phyloP scores from a whole-genome alignment of 2,888 invertebrate species.

The Leptinotarsa juncta region DNA sequence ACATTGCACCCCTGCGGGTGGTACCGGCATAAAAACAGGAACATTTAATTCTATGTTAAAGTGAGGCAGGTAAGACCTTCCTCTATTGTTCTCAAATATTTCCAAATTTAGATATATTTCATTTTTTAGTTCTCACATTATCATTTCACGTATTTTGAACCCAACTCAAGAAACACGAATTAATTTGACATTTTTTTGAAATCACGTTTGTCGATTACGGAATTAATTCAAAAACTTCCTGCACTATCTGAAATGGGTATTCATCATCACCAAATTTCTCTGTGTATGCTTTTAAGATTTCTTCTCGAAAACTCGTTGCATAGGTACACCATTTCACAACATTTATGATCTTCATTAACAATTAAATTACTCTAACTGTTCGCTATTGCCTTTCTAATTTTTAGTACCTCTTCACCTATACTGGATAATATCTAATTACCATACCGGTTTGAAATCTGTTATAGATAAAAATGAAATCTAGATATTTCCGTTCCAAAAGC shows the following conservation, averaged over 20 bases:
- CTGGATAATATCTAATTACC: conserved; percentile 23
- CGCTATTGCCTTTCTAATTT: conserved; percentile 47
- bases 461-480: conserved; percentile 25
- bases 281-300: not conserved
- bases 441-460: conserved; percentile 29
- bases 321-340: conserved; percentile 13
- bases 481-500: conserved; percentile 26
- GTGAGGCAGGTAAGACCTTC: conserved; percentile 47
- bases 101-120: conserved; percentile 32
- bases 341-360: conserved; percentile 25
- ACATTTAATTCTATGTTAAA: conserved; percentile 45
- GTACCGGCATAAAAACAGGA: conserved; percentile 50
- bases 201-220: not conserved
- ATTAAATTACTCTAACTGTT: conserved; percentile 36
- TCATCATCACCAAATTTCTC: not conserved
- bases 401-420: conserved; percentile 23
- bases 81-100: conserved; percentile 29
- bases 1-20: conserved; percentile 59
- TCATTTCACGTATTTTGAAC: too few species aligned
- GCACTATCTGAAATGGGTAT: not conserved
- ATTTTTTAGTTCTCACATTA: not conserved
- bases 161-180: too few species aligned
- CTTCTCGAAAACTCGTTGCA: not conserved
- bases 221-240: too few species aligned
- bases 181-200: not conserved